These are phyloP conservation scores for Sterna hirundo DNA, from an alignment of 2,113 vertebrate species.

Conservation along the genomic window DNA sequence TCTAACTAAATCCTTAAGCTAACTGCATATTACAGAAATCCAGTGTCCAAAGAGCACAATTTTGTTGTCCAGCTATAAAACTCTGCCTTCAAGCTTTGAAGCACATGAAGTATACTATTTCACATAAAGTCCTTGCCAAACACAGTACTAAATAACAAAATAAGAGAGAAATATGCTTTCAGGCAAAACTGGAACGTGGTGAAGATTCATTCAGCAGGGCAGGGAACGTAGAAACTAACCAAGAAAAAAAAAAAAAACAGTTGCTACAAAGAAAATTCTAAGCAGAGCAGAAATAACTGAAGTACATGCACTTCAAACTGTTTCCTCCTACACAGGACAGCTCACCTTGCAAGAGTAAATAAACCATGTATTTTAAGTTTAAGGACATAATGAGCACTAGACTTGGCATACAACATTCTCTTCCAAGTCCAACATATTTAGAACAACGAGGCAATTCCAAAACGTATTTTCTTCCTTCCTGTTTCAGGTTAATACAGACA, in stretches of 20 bases:
- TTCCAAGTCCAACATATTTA: neutral
- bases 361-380: neutral
- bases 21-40: neutral
- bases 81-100: neutral
- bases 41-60: neutral
- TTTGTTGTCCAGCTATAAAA: slow-evolving; percentile 25
- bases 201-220: slow-evolving; percentile 1
- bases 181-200: slow-evolving; percentile 10
- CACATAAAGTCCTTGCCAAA: neutral
- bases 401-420: neutral
- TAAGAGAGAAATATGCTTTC: slow-evolving; percentile 46
- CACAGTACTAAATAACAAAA: slow-evolving; percentile 29
- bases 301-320: neutral
- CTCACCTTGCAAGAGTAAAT: neutral
- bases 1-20: neutral
- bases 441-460: neutral
- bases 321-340: neutral
- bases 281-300: neutral
- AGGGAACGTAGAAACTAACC: neutral
- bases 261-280: neutral
- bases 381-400: neutral
- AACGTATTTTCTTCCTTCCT: neutral
- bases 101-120: neutral
- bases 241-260: neutral
- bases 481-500: neutral